Base-by-base conservation (phyloP, 2,888 invertebrate genomes). In the Tipula confusa region DNA sequence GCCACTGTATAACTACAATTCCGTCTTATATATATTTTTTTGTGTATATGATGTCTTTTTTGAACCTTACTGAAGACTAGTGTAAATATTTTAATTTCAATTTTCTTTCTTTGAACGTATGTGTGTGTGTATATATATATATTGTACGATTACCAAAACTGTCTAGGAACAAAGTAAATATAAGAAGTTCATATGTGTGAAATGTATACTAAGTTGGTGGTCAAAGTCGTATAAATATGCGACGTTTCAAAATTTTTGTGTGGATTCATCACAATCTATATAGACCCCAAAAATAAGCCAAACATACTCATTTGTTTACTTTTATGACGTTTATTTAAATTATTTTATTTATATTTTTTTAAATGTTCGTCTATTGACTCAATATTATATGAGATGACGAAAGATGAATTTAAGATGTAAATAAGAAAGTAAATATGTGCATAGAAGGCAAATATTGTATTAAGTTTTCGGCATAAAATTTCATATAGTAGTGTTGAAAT, bases 341-440 rank as follows among this genome's bases (percentile, higher is more conserved):
- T 24, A 24, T 11, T 64, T 1, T 64, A 64, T 64, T 64, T 64
- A 24, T 64, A 64, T 24, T 64, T 64, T 64, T 64, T 64, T 64
- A 64, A 64, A 64, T 64, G 64, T 64, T 24, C n/a, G 64, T 64
- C 24, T 64, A 24, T 64, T 64, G 64, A 64, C 64, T 9, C 24
- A 64, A 64, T n/a, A n/a, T n/a, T n/a, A n/a, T n/a, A n/a, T n/a
- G n/a, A n/a, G 24, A 64, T 64, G 64, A 64, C 64, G 64, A 64
- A 64, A 64, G 64, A 64, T 64, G 64, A 64, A 64, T 64, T 64
- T 64, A 64, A 64, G 64, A 64, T 64, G 64, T 64, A 64, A 64
- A 64, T 64, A 64, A 64, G 64, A 64, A 64, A 64, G 64, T 64
- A 64, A 64, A 64, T 64, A 64, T 64, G 24, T 64, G 18, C 64